Base-by-base conservation (phyloP, 2,888 invertebrate species). In the Argyresthia albistria region DNA sequence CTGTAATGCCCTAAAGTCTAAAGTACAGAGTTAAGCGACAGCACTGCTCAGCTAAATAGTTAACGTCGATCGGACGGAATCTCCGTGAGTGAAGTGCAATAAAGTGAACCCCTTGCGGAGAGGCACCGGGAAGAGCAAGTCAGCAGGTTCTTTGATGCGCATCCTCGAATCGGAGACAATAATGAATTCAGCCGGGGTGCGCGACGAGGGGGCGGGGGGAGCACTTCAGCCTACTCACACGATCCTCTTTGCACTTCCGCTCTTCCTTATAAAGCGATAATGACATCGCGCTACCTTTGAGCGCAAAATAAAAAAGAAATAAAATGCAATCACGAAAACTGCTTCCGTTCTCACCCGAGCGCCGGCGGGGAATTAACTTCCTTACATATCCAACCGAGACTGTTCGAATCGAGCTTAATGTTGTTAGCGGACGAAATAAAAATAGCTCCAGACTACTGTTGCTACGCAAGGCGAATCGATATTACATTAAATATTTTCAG, bases 141-240 rank as follows among this genome's bases (percentile, higher is more conserved):
- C 81, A 81, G 83, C 82, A 79, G 70, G 80, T 81, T 80, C 80
- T 82, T 83, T 82, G 79, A 81, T 73, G 75, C 76, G 73, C 79
- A 75, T 76, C 76, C 67, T 74, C 69, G 66, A 70, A 67, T 70
- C 62, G 72, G 71, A 73, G 77, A 80, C 79, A 80, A 80, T 81
- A 81, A 82, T 82, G 80, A 81, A 82, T 82, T 82, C 81, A 76
- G 75, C 69, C 72, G 59, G 65, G 69, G 64, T 63, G 66, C 63
- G 72, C 3, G 6, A 2, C 2, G 60, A 58, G 57, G 58, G 57
- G 57, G 53, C 56, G 53, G 59, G 56, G 61, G 57, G 57, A 58
- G 59, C 65, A 59, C 70, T 77, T 64, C 63, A 77, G 71, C 66
- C 70, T 76, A 65, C 79, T 77, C 69, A 70, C 75, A 77, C 76